phyloP scores from a whole-genome alignment of 2,113 vertebrate genomes.

The Nycticryphes semicollaris region DNA sequence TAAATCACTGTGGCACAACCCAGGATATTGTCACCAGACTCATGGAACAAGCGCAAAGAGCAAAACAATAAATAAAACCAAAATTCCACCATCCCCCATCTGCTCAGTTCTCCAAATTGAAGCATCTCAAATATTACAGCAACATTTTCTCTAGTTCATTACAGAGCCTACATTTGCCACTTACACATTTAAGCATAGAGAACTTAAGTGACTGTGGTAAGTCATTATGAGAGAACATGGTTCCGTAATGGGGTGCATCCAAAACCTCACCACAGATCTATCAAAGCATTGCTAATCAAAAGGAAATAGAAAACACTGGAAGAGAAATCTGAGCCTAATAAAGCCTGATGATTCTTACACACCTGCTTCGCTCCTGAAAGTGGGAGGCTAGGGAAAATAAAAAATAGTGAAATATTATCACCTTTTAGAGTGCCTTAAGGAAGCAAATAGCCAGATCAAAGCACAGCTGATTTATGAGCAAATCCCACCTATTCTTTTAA shows the following conservation, averaged over 20 bases:
- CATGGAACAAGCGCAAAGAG: not conserved
- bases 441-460: slow-evolving; percentile 23
- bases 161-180: not conserved
- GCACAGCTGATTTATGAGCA: not conserved
- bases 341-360: not conserved
- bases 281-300: not conserved
- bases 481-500: slow-evolving; percentile 27
- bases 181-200: not conserved
- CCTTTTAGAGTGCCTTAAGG: not conserved
- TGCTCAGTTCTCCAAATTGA: slow-evolving; percentile 4
- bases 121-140: slow-evolving; percentile 2
- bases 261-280: not conserved
- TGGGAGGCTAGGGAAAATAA: not conserved
- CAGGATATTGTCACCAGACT: not conserved
- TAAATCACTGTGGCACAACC: slow-evolving; percentile 11
- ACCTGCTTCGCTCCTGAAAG: not conserved
- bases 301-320: not conserved
- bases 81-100: not conserved
- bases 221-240: not conserved
- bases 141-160: not conserved
- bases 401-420: not conserved
- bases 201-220: not conserved
- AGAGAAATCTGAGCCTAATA: not conserved
- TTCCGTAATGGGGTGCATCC: not conserved
- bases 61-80: slow-evolving; percentile 11